These are phyloP conservation scores for Stenodema calcarata DNA, from an alignment of 2,888 invertebrate species.

Conservation along the genomic window DNA sequence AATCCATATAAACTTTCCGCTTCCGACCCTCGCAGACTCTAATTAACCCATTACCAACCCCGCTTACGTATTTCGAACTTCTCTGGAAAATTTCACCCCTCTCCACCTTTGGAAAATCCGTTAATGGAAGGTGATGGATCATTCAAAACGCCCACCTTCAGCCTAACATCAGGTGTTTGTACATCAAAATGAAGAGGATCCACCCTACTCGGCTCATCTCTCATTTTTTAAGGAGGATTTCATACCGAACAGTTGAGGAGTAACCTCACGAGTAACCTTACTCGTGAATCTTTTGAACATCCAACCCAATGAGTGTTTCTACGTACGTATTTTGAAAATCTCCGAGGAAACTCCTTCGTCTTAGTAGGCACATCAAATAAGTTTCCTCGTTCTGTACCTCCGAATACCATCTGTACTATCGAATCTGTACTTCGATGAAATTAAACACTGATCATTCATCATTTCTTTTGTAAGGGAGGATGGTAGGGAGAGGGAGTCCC, in stretches of 20 bases:
- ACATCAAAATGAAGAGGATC: not conserved
- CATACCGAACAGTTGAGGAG: not conserved
- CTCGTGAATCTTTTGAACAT: no score
- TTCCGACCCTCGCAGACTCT: not conserved
- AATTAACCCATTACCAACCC: constrained; percentile 15
- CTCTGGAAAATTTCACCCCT: not conserved
- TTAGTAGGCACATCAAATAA: no score
- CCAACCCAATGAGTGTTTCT: no score
- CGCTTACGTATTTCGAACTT: not conserved
- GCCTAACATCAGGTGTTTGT: not conserved
- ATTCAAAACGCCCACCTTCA: not conserved
- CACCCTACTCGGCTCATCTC: not conserved
- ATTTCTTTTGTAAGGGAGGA: no score
- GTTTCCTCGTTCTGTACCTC: no score
- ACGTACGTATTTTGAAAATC: no score
- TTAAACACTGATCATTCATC: no score
- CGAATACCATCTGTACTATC: no score
- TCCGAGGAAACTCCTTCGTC: no score
- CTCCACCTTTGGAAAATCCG: not conserved
- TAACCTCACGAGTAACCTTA: no score
- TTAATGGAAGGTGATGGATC: constrained; percentile 27
- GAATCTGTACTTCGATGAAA: no score
- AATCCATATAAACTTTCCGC: not conserved
- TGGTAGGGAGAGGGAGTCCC: no score
- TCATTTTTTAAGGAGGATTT: not conserved